Evolutionary conservation across 2,113 vertebrate species (phyloP), one percentile per base, ranked within the genome.

Genomic region (Axis porcinus): DNA sequence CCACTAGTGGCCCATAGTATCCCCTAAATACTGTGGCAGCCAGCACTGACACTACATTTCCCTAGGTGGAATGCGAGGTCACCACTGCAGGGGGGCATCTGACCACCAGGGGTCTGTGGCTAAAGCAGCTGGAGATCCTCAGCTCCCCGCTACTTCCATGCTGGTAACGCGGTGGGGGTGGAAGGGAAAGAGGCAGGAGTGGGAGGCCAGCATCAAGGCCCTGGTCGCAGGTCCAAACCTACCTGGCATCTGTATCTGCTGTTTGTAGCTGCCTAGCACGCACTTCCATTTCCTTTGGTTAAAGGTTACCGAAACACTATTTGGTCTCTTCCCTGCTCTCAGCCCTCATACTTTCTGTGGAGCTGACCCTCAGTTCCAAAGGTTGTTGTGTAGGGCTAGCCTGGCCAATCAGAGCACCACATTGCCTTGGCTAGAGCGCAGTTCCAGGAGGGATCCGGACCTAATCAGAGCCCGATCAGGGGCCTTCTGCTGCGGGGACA

Each of bases 161-260:
- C 36, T 52, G 7, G 50, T 11, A 17, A 78, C 12, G 8, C 1
- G 15, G 16, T 25, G 33, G 28, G 2, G 9, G 15, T 1, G 7
- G n/a, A 33, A 15, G 54, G 19, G 12, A 8, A 28, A 6, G 11
- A 2, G 16, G 16, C 11, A 43, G 52, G 52, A 7, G 45, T 3
- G 14, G 86, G 86, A 12, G 25, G 58, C 6, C 2, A 70, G 43
- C 33, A 27, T 36, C 21, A 30, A 17, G 27, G 45, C 15, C 55
- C 17, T 40, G 54, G 33, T 7, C 10, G 0, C 33, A 40, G 76
- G n/a, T 13, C 57, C 50, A 58, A 8, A 33, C 12, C 23, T 45
- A 52, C 6, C 60, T 21, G 17, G 36, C 27, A 28, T 50, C 12
- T 27, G 1, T 4, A 47, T 13, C 47, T 78, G 62, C 89, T 83